phyloP scores from a whole-genome alignment of 2,888 invertebrate genomes.

The Ochropleura plecta region DNA sequence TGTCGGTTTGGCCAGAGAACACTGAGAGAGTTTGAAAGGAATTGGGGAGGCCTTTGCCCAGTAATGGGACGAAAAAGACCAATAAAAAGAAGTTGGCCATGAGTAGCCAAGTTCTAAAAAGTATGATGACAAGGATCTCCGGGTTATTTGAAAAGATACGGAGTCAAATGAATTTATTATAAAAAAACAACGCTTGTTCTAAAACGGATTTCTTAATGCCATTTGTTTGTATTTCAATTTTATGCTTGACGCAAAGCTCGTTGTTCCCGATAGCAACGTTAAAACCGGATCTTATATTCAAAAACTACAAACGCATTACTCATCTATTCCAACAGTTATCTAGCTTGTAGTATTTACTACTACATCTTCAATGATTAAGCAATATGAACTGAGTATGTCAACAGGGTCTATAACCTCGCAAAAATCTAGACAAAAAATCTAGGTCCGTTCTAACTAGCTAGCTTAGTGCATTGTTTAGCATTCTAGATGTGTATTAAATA shows the following conservation, averaged over 20 bases:
- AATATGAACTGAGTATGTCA: conserved; percentile 41
- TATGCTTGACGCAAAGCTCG: background rate
- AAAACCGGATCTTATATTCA: conserved; percentile 25
- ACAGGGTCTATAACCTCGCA: conserved; percentile 56
- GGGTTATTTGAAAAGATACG: background rate
- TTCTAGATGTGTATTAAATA: conserved; percentile 35
- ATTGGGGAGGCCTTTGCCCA: too few species aligned
- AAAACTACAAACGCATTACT: conserved; percentile 43
- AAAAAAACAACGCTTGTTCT: background rate
- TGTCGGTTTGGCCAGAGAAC: too few species aligned
- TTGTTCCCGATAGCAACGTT: conserved; percentile 2
- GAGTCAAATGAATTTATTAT: background rate
- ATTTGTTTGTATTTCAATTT: background rate
- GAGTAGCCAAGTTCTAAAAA: too few species aligned
- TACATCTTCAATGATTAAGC: conserved; percentile 37
- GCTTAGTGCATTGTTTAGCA: conserved; percentile 49
- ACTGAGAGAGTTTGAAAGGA: too few species aligned
- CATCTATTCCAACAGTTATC: conserved; percentile 26
- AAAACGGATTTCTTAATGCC: background rate
- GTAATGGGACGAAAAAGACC: too few species aligned
- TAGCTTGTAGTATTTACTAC: conserved; percentile 33
- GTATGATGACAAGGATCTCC: too few species aligned
- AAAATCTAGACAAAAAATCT: conserved; percentile 63
- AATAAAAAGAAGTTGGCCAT: too few species aligned
- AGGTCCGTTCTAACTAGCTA: conserved; percentile 46